Conservation (phyloP, 2,888 invertebrate species). For the Emmelina monodactyla region DNA sequence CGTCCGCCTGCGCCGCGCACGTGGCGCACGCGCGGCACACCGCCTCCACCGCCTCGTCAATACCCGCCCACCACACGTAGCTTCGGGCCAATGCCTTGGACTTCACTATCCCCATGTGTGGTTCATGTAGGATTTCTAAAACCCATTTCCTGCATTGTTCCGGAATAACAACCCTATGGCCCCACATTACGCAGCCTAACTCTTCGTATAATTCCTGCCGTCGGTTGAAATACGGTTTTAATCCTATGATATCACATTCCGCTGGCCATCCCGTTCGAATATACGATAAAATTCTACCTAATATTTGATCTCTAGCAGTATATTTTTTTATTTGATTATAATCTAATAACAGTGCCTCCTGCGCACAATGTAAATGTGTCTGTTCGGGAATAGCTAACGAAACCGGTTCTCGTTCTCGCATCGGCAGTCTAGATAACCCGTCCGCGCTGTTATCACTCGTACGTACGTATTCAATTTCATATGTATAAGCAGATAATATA, state of each 20-base stretch:
- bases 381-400: not conserved
- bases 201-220: conserved; percentile 4
- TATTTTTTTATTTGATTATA: conserved; percentile 3
- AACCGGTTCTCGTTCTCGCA: not conserved
- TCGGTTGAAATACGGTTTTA: conserved; percentile 13
- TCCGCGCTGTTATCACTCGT: not conserved
- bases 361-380: not conserved
- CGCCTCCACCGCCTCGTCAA: not conserved
- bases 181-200: conserved; percentile 9
- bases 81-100: conserved; percentile 6
- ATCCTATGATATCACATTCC: not conserved
- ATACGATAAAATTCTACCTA: not conserved
- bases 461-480: not conserved
- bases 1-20: too few relatives aligned
- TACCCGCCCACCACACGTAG: conserved; percentile 4
- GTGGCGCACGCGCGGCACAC: not conserved
- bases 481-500: not conserved
- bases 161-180: not conserved
- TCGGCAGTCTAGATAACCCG: conserved; percentile 1
- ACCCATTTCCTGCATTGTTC: not conserved
- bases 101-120: conserved; percentile 8
- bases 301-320: not conserved
- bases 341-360: not conserved
- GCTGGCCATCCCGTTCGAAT: not conserved
- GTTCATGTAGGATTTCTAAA: conserved; percentile 5